Conservation (phyloP, 1,140 invertebrate species). For the Bilobella aurantiaca region DNA sequence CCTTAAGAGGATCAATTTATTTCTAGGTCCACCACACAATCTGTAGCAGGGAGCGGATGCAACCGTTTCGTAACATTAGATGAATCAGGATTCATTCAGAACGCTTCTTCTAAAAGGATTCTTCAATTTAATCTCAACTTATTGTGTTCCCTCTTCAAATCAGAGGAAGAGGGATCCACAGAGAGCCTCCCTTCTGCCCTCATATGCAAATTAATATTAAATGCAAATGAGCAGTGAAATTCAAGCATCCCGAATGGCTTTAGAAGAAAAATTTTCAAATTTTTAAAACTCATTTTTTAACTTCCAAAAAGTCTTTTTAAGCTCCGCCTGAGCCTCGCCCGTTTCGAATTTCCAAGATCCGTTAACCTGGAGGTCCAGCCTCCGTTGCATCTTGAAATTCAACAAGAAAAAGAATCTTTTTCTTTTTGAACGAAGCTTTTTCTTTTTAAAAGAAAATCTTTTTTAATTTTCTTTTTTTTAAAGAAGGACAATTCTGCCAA, state of each 20-base stretch:
- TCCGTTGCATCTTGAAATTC: too few relatives aligned
- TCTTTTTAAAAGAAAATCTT: not conserved
- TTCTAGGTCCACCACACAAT: not conserved
- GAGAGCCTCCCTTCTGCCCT: too few relatives aligned
- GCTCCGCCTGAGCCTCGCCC: too few relatives aligned
- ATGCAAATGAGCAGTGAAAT: constrained; percentile 1
- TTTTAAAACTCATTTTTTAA: too few relatives aligned
- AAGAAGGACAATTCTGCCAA: not conserved
- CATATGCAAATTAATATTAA: not conserved
- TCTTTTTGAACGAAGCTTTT: too few relatives aligned
- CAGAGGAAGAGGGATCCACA: not conserved
- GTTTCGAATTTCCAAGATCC: too few relatives aligned
- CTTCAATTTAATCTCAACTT: constrained; percentile 8
- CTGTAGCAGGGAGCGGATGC: not conserved
- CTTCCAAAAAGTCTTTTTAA: too few relatives aligned
- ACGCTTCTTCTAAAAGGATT: not conserved
- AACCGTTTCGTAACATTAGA: not conserved
- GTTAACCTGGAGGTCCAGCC: too few relatives aligned
- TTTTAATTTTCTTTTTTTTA: not conserved
- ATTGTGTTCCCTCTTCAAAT: not conserved
- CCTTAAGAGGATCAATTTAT: too few relatives aligned
- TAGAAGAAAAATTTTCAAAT: too few relatives aligned
- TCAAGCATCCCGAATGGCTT: not conserved
- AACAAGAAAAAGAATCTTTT: too few relatives aligned
- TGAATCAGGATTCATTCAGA: not conserved